These are phyloP conservation scores for Spea hammondii DNA, from an alignment of 2,797 vertebrate genomes.

Conservation along the genomic window DNA sequence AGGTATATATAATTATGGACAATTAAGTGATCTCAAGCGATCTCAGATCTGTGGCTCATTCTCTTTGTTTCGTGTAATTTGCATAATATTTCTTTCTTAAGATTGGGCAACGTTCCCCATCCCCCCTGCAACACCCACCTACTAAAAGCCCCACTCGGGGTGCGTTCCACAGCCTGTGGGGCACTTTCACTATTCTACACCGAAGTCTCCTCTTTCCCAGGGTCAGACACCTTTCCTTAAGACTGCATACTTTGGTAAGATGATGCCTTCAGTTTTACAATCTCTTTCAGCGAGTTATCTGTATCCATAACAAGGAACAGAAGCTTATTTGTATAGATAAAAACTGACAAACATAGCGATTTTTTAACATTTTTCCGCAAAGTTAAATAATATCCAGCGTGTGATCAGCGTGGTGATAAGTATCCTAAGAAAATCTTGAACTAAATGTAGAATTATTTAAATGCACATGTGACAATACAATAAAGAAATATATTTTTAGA, in stretches of 20 bases:
- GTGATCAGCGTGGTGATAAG: too few species aligned
- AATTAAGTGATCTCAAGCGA: background rate
- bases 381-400: too few species aligned
- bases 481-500: background rate
- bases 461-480: too few species aligned
- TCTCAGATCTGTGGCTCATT: background rate
- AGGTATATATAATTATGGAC: background rate
- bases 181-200: slow-evolving; percentile 9
- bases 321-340: too few species aligned
- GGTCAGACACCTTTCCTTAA: slow-evolving; percentile 7
- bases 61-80: slow-evolving; percentile 5
- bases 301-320: too few species aligned
- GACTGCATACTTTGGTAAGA: slow-evolving; percentile 32
- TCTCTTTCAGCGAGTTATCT: too few species aligned
- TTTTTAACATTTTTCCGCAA: too few species aligned
- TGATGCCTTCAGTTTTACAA: background rate
- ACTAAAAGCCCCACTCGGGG: slow-evolving; percentile 12
- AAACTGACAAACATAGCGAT: too few species aligned
- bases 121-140: slow-evolving; percentile 40
- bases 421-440: too few species aligned
- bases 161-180: slow-evolving; percentile 12
- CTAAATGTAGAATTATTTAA: too few species aligned
- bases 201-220: background rate
- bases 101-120: slow-evolving; percentile 18
- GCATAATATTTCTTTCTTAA: slow-evolving; percentile 34